Evolutionary conservation across 2,797 vertebrate species (phyloP).

Genomic region (Aphelocoma californica): DNA sequence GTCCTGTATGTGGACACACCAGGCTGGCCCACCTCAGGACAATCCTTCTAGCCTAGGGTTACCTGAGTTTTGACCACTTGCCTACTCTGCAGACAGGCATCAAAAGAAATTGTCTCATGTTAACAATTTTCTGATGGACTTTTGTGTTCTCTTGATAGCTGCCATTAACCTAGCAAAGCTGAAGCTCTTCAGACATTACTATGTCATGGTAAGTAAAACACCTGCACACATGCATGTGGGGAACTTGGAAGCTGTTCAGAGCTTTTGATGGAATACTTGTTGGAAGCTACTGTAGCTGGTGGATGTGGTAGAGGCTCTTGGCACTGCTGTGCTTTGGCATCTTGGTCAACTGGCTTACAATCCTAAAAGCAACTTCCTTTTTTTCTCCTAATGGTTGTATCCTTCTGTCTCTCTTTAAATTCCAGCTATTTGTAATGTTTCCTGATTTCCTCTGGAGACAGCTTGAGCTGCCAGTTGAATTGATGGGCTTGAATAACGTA

Average conservation of each 20-base stretch:
- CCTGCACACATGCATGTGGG: neutral
- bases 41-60: neutral
- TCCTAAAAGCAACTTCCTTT: neutral
- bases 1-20: neutral
- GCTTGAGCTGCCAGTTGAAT: slow-evolving; percentile 56
- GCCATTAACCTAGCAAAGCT: slow-evolving; percentile 87
- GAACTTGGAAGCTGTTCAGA: neutral
- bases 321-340: neutral
- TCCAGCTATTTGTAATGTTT: slow-evolving; percentile 41
- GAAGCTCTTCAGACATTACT: slow-evolving; percentile 89
- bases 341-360: neutral
- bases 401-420: slow-evolving; percentile 24
- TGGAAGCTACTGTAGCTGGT: neutral
- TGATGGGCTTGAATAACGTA: slow-evolving; percentile 36
- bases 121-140: neutral
- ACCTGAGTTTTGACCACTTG: neutral
- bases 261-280: neutral
- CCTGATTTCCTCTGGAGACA: slow-evolving; percentile 47
- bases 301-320: neutral
- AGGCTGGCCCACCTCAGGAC: neutral
- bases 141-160: slow-evolving; percentile 72
- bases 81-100: neutral
- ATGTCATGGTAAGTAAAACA: slow-evolving; percentile 83
- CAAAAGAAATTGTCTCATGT: neutral
- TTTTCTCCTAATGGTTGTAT: neutral